Conservation (phyloP, 2,888 invertebrate genomes). For the Drosophila birchii region DNA sequence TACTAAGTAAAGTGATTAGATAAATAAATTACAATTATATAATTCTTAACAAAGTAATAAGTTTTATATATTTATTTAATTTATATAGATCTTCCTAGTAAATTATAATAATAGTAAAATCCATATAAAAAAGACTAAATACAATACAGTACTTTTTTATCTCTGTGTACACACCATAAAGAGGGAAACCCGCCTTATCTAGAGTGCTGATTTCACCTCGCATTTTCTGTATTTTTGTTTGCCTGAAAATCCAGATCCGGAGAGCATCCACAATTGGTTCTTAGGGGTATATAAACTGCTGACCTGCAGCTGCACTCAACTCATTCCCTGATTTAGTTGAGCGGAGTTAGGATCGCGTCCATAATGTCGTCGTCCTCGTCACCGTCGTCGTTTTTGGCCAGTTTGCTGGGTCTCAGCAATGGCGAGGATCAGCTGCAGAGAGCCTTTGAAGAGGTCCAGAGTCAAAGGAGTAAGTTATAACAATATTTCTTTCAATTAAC, state of each 20-base stretch:
- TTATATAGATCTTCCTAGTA: too few species aligned
- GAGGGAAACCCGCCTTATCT: constrained; percentile 47
- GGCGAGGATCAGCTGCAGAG: constrained; percentile 29
- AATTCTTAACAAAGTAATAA: too few species aligned
- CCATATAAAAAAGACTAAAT: too few species aligned
- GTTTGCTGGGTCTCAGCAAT: constrained; percentile 46
- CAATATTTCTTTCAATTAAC: not conserved
- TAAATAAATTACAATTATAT: too few species aligned
- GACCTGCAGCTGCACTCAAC: constrained; percentile 16
- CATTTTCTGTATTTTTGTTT: constrained; percentile 32
- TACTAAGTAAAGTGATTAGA: too few species aligned
- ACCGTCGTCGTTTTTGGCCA: constrained; percentile 52
- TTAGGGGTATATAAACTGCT: constrained; percentile 36
- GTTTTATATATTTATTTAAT: too few species aligned
- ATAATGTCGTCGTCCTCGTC: constrained; percentile 19
- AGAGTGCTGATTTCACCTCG: constrained; percentile 17
- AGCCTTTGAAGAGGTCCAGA: constrained; percentile 5
- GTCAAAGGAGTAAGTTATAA: constrained; percentile 37
- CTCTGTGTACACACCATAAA: not conserved
- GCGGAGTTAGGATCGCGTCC: not conserved
- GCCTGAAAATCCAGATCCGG: constrained; percentile 21
- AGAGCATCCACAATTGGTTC: constrained; percentile 18
- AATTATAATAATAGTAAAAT: too few species aligned
- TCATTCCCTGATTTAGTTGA: constrained; percentile 3
- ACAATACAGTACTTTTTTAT: not conserved